Evolutionary conservation across 2,113 vertebrate genomes (phyloP), one percentile per base, ranked within the genome.

Genomic region (Seriola rivoliana): DNA sequence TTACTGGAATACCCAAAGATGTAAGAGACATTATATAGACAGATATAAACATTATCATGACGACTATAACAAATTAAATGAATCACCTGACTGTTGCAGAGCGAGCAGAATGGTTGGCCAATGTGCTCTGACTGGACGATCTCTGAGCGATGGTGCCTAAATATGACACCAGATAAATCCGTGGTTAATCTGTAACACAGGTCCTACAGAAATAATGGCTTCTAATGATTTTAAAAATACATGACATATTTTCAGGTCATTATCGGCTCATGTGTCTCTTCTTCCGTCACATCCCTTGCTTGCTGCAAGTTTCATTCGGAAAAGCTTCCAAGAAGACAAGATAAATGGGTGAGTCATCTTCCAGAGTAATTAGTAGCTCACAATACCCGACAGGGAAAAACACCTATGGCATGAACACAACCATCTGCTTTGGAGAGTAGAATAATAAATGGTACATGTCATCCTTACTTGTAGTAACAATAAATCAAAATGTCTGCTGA

Each of bases 71-170:
- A 3, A 34, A 52, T 55, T 1, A 80, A 70, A 60, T 65, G 1
- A 64, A 67, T 90, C 42, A 97, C 97, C 96, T 97, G 93, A 95
- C 74, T 73, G 93, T 90, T 46, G 88, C 92, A 4, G 92, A 84
- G 74, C 44, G 34, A 0, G 19, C 75, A 1, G 81, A 88, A 62
- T 91, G 94, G 93, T 36, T 46, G 55, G 17, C 84, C 85, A 94
- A 14, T 60, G 80, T 71, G 75, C 71, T 91, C 60, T 88, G 94
- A 82, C 84, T 96, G 74, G 92, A 79, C 34, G 70, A 83, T 82
- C 87, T 91, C 86, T 92, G 94, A 70, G 90, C 82, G 66, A 95
- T 3, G 1, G 84, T 91, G 60, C 96, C 97, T 98, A 84, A 66
- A 88, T 19, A 55, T 1, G 63, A 75, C 42, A 70, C 12, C 63